Base-by-base conservation (phyloP, 2,888 invertebrate species). In the Zygogramma bicolorata region DNA sequence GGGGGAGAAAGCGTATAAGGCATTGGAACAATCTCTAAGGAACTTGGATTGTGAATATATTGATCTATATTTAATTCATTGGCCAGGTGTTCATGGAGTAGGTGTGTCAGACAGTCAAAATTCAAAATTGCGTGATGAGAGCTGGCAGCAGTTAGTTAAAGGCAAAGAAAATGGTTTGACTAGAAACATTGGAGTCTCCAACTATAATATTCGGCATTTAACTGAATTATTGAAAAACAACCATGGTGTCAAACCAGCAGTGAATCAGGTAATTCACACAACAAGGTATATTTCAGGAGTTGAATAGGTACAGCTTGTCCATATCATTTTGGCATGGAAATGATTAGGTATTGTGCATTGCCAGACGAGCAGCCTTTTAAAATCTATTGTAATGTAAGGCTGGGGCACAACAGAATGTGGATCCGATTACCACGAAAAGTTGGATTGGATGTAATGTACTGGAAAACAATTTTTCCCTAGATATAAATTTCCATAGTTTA, bases 11-110 rank as follows among this genome's bases (percentile, higher is more conserved):
- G 89, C 88, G 38, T 86, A 84, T 15, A 81, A 85, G 18, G 91
- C 92, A 0, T 89, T 92, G 49, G 80, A 88, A 59, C 86, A 87
- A 65, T 93, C 94, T 0, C 82, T 95, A n/a, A 81, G 86, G 6
- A 89, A 91, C 71, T 86, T 96, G 22, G 89, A 91, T 40, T 86
- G 90, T 31, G 89, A 90, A 6, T 95, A 94, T 83, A 86, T 95
- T 2, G 96, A 97, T 86, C 86, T 96, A 40, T 94, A 92, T 81
- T 87, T 97, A 63, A 93, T 96, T 71, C 95, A 96, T 84, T 96
- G 95, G 92, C 96, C 96, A 42, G 94, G 94, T 5, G 87, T 89
- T 25, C 88, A 90, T n/a, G 89, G 90, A 57, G 80, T 90, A 38
- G 84, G 89, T 13, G 87, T 89, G 15, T 86, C 87, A 15, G 91